Evolutionary conservation across 1,140 invertebrate species (phyloP).

Genomic region (Manduca sexta): DNA sequence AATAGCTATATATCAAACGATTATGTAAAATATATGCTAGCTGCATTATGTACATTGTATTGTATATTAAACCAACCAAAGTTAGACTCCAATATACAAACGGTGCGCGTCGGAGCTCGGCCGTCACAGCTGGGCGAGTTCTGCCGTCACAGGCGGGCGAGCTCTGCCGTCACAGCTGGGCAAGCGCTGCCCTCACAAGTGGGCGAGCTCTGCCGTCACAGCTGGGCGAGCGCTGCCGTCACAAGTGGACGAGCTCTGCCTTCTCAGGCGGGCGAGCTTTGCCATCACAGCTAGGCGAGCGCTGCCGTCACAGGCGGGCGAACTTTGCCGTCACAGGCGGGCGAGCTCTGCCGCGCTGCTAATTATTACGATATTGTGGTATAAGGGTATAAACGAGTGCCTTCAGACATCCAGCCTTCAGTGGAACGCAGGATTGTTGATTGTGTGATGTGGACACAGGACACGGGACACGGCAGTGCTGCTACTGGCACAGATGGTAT

Average conservation of each 20-base stretch:
- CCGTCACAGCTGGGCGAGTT: neutral
- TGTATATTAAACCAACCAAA: conserved; percentile 39
- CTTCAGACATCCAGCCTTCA: conserved; percentile 70
- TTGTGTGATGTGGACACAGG: conserved; percentile 30
- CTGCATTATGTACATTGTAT: conserved; percentile 21
- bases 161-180: too few species aligned
- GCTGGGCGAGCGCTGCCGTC: neutral
- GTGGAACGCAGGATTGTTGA: conserved; percentile 60
- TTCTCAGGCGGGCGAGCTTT: too few species aligned
- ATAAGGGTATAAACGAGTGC: conserved; percentile 69
- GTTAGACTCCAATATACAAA: conserved; percentile 47
- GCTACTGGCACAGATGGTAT: conserved; percentile 6
- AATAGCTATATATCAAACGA: neutral
- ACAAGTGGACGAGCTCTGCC: neutral
- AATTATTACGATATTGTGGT: conserved; percentile 38
- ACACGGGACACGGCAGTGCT: conserved; percentile 22
- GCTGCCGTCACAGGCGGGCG: neutral
- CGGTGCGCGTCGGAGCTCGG: conserved; percentile 28
- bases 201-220: conserved; percentile 1
- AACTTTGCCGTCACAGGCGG: neutral
- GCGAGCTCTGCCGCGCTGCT: conserved; percentile 9
- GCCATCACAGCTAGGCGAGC: too few species aligned
- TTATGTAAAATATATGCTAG: conserved; percentile 46
- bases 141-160: neutral
- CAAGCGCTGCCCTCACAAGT: neutral